These are phyloP conservation scores for Laupala kohalensis DNA, from an alignment of 1,140 invertebrate genomes.

Conservation along the genomic window DNA sequence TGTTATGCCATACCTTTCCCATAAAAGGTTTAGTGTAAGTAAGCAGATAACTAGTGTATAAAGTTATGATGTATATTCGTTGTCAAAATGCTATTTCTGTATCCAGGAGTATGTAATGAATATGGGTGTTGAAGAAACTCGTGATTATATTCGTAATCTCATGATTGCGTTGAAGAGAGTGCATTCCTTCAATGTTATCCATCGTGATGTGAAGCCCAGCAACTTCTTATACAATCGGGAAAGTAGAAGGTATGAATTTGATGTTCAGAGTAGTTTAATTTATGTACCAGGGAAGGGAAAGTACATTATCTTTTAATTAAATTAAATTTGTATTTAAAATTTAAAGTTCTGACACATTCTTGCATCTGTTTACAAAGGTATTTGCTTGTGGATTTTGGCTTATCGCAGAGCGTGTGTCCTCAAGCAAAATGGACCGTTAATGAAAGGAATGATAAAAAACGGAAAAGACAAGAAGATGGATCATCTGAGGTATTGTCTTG, in stretches of 20 bases:
- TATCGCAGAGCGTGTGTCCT: conserved; percentile 46
- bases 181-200: conserved; percentile 75
- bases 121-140: conserved; percentile 57
- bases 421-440: neutral
- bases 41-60: too few species aligned
- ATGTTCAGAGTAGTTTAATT: too few species aligned
- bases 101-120: conserved; percentile 62
- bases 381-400: conserved; percentile 77
- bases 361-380: conserved; percentile 34
- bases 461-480: neutral
- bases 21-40: conserved; percentile 64
- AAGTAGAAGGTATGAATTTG: conserved; percentile 49
- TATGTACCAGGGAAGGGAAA: too few species aligned
- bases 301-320: too few species aligned
- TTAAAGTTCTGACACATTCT: too few species aligned
- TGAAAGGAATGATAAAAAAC: neutral
- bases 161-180: conserved; percentile 64
- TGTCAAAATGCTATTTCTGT: conserved; percentile 20
- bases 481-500: too few species aligned
- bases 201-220: conserved; percentile 85
- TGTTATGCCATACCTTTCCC: conserved; percentile 80
- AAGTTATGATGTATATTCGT: neutral
- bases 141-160: conserved; percentile 70
- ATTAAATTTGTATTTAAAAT: neutral
- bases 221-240: conserved; percentile 79